Evolutionary conservation across 2,797 vertebrate genomes (phyloP).

Genomic region (Chromis chromis): DNA sequence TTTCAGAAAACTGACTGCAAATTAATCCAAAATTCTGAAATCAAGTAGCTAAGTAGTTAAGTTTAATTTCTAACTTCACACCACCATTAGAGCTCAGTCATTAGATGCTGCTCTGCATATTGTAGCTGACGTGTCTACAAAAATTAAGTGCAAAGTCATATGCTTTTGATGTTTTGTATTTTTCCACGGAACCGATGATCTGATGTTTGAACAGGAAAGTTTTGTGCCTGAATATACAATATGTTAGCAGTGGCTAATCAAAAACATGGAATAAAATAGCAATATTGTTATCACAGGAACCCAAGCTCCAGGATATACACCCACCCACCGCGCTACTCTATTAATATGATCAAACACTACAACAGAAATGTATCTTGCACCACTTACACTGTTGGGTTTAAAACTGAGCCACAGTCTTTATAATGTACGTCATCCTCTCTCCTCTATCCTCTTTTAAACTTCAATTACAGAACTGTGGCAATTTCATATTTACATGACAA

Average conservation of each 20-base stretch:
- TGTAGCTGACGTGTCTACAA: neutral
- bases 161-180: neutral
- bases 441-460: too few relatives aligned
- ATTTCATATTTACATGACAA: too few relatives aligned
- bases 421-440: neutral
- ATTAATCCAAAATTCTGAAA: neutral
- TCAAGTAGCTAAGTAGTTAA: neutral
- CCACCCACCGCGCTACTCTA: neutral
- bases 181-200: neutral
- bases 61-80: neutral
- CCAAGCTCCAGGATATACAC: neutral
- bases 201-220: slow-evolving; percentile 1
- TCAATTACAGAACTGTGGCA: too few relatives aligned
- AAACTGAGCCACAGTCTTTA: neutral
- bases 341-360: slow-evolving; percentile 5
- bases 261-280: neutral
- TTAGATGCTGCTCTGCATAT: neutral
- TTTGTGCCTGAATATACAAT: neutral
- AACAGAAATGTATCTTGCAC: neutral
- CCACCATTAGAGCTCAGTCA: neutral
- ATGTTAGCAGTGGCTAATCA: neutral
- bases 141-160: neutral
- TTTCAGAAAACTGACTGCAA: neutral
- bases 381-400: neutral
- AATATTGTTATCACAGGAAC: neutral